Base-by-base conservation (phyloP, 2,797 vertebrate genomes). In the Gastrophryne carolinensis region DNA sequence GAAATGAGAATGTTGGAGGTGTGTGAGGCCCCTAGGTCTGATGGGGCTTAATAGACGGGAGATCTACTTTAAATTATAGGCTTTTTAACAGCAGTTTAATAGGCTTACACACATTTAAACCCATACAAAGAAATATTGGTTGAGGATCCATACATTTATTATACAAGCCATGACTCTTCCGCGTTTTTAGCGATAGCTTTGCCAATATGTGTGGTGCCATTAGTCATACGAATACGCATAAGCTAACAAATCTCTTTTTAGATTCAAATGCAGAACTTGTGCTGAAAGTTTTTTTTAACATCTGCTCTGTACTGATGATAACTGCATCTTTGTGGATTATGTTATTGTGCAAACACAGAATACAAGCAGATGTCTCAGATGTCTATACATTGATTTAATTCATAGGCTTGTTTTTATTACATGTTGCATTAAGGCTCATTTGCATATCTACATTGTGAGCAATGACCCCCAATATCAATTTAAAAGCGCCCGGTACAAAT, bases 301-400 rank as follows among this genome's bases (percentile, higher is more conserved):
- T 41, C 50, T 68, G 65, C 23, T 54, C 65, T 41, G 50, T 19
- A n/a, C 56, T 54, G 65, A 29, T 68, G 65, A 68, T 41, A 68
- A 68, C 65, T 39, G 65, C 23, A 50, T 68, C 50, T 68, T 56
- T 68, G 65, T 68, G 65, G 50, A 68, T 54, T 68, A 34, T 56
- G 34, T 68, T 68, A 68, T 56, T 68, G 34, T 54, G 23, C 50
- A 68, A 68, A 68, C 49, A 67, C 15, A 56, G 49, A 68, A 68
- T 56, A 32, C 34, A 68, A 68, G 34, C 65, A 68, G 65, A 68
- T 68, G 65, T 68, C 56, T 68, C 50, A 68, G 56, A 54, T 68
- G 65, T 68, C 19, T 68, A 54, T 68, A 26, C 64, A 54, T 68
- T 68, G 50, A 27, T 56, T 56, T 26, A 56, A 68, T 68, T 41